Conservation (phyloP, 23 tunicate species). For the Diplosoma virens region DNA sequence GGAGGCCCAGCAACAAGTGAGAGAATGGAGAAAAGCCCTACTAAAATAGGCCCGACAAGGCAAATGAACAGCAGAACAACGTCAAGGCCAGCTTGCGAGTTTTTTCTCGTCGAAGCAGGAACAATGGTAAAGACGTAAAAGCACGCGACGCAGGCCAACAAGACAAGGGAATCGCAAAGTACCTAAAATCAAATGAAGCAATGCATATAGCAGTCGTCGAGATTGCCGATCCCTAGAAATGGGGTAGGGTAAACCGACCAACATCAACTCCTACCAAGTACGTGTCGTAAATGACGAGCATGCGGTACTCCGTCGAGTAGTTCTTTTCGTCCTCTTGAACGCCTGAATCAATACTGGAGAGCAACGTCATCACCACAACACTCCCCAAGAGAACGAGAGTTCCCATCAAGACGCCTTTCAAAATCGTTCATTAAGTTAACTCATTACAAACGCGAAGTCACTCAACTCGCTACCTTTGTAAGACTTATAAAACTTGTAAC, state of each 20-base stretch:
- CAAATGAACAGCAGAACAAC: conserved; percentile 38
- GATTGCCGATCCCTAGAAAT: too few species aligned
- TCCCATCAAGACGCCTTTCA: conserved; percentile 46
- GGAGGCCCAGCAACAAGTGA: conserved; percentile 12
- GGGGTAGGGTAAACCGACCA: too few species aligned
- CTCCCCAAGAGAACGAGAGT: conserved; percentile 31
- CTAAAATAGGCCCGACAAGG: conserved; percentile 12
- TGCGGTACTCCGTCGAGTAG: conserved; percentile 16
- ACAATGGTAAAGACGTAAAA: conserved; percentile 21
- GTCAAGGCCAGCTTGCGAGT: conserved; percentile 30
- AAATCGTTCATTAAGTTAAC: too few species aligned
- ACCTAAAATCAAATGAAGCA: conserved; percentile 2
- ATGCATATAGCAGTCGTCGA: background rate
- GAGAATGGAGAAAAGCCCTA: conserved; percentile 10
- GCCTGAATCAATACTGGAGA: conserved; percentile 7
- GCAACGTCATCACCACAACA: conserved; percentile 31
- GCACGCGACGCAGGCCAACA: conserved; percentile 28
- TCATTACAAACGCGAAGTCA: too few species aligned
- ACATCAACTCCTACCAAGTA: conserved; percentile 31
- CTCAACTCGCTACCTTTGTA: conserved; percentile 37
- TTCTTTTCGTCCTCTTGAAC: background rate
- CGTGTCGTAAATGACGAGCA: conserved; percentile 23
- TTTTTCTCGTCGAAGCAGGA: conserved; percentile 9
- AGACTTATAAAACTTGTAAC: conserved; percentile 50
- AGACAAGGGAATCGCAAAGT: conserved; percentile 5